Conservation (phyloP, 2,113 vertebrate species). For the Muscicapa adusta region DNA sequence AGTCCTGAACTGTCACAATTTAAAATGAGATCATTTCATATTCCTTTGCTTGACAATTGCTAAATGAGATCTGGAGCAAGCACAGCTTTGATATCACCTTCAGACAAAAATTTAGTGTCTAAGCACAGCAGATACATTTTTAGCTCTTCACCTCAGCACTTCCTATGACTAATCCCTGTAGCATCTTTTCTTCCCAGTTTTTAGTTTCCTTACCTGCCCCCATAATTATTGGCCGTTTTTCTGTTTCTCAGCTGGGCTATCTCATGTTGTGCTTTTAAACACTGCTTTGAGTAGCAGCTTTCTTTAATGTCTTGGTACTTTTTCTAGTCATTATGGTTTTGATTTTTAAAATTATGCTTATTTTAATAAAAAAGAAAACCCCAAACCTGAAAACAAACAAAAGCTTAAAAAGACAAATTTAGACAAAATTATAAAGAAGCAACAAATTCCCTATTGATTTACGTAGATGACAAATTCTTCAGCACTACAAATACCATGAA, state of each 20-base stretch:
- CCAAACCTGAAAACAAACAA: background rate
- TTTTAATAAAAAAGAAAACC: background rate
- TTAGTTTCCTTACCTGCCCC: background rate
- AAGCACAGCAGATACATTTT: background rate
- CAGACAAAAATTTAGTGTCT: background rate
- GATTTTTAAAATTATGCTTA: background rate
- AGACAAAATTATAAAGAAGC: background rate
- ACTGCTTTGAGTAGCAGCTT: background rate
- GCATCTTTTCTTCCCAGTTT: background rate
- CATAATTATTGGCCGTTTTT: background rate
- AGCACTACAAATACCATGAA: background rate
- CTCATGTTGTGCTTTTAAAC: background rate
- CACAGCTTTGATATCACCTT: conserved; percentile 1
- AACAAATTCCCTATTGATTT: background rate
- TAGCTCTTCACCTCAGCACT: background rate
- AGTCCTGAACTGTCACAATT: background rate
- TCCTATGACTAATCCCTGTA: background rate
- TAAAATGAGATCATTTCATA: background rate
- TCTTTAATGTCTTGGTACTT: background rate
- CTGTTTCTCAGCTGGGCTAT: background rate
- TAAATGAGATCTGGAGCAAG: background rate
- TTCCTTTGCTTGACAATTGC: background rate
- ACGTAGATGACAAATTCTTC: background rate
- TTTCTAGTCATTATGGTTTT: background rate
- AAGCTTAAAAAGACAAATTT: background rate